phyloP scores from a whole-genome alignment of 1,140 invertebrate species.

The Acromyrmex echinatior region DNA sequence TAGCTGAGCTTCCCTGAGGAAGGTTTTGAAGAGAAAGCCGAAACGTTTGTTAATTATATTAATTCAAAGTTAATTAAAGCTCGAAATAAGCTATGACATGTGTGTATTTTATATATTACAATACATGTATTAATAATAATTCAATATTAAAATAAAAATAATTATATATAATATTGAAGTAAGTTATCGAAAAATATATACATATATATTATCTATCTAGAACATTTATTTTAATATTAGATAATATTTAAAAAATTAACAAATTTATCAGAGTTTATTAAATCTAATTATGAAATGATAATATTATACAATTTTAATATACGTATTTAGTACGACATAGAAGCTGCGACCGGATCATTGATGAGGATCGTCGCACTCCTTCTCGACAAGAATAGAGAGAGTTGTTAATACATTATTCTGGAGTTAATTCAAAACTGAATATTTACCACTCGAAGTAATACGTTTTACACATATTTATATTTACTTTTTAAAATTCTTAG shows the following conservation, averaged over 20 bases:
- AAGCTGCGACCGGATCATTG: conserved; percentile 28
- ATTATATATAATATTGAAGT: too few relatives aligned
- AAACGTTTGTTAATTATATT: too few relatives aligned
- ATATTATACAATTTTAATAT: background rate
- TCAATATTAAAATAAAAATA: too few relatives aligned
- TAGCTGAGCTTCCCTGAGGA: too few relatives aligned
- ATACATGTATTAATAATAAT: too few relatives aligned
- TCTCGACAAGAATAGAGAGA: background rate
- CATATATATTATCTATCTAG: too few relatives aligned
- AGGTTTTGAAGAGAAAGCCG: too few relatives aligned
- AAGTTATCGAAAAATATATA: too few relatives aligned
- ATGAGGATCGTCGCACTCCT: conserved; percentile 14
- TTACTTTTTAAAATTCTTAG: background rate
- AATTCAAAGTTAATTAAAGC: too few relatives aligned
- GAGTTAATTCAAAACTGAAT: background rate
- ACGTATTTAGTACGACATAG: background rate
- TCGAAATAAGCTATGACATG: too few relatives aligned
- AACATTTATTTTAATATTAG: background rate
- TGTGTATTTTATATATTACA: too few relatives aligned
- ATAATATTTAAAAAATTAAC: background rate
- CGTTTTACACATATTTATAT: background rate
- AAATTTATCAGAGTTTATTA: background rate
- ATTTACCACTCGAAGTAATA: background rate
- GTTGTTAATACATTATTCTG: background rate
- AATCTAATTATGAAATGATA: background rate